Evolutionary conservation across 2,113 vertebrate species (phyloP).

Genomic region (Myotis brandtii): DNA sequence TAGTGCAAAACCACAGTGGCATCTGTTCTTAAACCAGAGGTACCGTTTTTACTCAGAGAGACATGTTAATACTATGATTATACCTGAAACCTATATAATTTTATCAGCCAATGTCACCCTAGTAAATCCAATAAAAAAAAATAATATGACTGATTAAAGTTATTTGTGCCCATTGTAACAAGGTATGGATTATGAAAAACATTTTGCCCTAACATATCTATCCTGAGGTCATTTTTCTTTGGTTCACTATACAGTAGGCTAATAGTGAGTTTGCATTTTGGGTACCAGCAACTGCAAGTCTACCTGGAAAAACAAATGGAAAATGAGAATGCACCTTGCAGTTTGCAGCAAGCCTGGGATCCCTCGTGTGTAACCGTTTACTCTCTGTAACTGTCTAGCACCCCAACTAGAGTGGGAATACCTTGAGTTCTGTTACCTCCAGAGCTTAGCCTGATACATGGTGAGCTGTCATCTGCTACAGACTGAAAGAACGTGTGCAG

Average conservation of each 20-base stretch:
- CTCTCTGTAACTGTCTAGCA: not conserved
- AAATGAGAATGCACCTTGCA: not conserved
- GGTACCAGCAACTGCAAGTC: not conserved
- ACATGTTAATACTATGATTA: not conserved
- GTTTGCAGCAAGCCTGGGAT: not conserved
- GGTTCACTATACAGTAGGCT: not conserved
- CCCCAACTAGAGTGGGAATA: not conserved
- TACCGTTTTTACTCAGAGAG: not conserved
- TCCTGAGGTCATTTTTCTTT: not conserved
- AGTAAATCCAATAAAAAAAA: not conserved
- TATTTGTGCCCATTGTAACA: not conserved
- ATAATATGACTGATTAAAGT: not conserved
- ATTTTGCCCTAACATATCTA: not conserved
- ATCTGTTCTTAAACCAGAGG: not conserved
- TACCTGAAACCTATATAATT: not conserved
- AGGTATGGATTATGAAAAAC: not conserved
- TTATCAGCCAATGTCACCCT: not conserved
- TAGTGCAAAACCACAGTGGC: not conserved
- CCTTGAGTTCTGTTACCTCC: not conserved
- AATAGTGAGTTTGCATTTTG: not conserved
- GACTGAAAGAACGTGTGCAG: not conserved
- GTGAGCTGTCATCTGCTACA: not conserved
- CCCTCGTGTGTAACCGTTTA: not conserved
- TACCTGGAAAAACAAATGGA: not conserved
- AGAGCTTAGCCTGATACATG: not conserved